phyloP scores from a whole-genome alignment of 2,888 invertebrate genomes.

The Mythimna pallens region DNA sequence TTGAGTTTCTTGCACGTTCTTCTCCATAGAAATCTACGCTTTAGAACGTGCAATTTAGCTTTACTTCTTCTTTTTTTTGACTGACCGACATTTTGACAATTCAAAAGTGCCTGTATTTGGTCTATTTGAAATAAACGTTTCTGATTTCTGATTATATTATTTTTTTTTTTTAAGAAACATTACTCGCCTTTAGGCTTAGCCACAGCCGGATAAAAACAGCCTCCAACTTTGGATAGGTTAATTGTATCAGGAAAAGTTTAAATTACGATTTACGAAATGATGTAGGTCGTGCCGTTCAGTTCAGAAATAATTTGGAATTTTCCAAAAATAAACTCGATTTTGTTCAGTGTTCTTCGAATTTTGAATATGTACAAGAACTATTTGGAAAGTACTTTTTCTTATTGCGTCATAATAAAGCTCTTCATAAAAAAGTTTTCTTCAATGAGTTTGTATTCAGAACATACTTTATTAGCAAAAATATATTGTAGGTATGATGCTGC shows the following conservation, averaged over 20 bases:
- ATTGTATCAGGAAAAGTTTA: neutral
- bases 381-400: neutral
- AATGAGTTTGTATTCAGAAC: neutral
- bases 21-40: too few relatives aligned
- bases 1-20: too few relatives aligned
- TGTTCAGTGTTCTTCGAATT: neutral
- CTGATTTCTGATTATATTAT: too few relatives aligned
- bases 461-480: neutral
- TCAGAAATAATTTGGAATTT: neutral
- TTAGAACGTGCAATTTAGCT: too few relatives aligned
- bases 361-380: neutral
- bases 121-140: too few relatives aligned
- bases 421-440: neutral
- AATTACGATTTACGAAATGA: neutral
- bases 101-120: too few relatives aligned
- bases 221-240: neutral
- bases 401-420: neutral
- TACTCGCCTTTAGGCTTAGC: neutral
- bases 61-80: too few relatives aligned
- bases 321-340: neutral
- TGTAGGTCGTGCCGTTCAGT: neutral
- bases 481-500: neutral
- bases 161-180: neutral
- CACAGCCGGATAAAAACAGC: neutral
- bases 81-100: too few relatives aligned